phyloP scores from a whole-genome alignment of 2,797 vertebrate species.

The Clangula hyemalis region DNA sequence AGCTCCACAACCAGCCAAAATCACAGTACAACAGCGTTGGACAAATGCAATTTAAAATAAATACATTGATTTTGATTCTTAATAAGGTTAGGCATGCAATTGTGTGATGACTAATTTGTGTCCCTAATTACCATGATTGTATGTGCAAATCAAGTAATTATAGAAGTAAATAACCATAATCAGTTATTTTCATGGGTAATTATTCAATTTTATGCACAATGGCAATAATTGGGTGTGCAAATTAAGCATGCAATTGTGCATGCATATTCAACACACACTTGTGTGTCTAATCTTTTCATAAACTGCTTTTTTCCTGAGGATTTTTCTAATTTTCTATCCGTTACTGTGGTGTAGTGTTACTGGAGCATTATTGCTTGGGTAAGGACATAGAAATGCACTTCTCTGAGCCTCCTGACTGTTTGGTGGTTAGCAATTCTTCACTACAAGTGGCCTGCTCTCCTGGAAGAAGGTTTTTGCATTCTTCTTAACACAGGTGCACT shows the following conservation, averaged over 20 bases:
- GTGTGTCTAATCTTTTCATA: constrained; percentile 68
- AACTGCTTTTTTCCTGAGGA: not conserved
- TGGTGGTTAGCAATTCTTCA: not conserved
- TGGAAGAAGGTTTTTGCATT: not conserved
- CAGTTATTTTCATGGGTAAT: constrained; percentile 76
- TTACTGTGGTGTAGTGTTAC: not conserved
- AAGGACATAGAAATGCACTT: not conserved
- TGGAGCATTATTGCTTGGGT: not conserved
- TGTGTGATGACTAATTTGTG: constrained; percentile 77
- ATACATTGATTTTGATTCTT: constrained; percentile 69
- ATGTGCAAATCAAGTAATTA: constrained; percentile 77
- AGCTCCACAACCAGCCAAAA: constrained; percentile 1
- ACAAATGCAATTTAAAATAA: constrained; percentile 67
- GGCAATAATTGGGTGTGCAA: constrained; percentile 75
- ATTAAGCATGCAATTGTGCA: constrained; percentile 77
- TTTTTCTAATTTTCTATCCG: constrained; percentile 3
- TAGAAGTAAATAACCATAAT: constrained; percentile 77
- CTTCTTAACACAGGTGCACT: not conserved
- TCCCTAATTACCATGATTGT: constrained; percentile 77
- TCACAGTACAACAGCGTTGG: constrained; percentile 9
- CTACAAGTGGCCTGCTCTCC: not conserved
- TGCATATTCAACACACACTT: constrained; percentile 75
- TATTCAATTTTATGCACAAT: constrained; percentile 79
- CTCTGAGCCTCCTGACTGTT: not conserved
- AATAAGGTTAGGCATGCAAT: constrained; percentile 76